Percentiles rank a stretch among this genome's conserved stretches.
Conservation (phyloP, 2,888 invertebrate species). For the Caenorhabditis zanzibari region DNA sequence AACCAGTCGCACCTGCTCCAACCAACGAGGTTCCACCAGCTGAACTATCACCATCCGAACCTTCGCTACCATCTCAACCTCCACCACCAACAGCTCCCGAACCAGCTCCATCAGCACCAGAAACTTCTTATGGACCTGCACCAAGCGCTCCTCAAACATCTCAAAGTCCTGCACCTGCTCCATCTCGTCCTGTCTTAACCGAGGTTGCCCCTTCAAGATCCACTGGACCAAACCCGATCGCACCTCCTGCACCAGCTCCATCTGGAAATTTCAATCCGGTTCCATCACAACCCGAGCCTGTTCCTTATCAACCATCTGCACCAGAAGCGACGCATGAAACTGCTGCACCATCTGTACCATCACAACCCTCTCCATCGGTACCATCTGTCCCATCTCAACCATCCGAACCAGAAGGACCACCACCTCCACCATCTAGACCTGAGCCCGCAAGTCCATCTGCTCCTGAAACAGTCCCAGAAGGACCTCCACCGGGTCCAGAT, state of each 20-base stretch:
- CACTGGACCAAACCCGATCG: constrained; percentile 14
- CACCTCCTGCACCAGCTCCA: constrained; percentile 29
- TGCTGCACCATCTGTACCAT: constrained; percentile 22
- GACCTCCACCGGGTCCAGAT: constrained; percentile 39
- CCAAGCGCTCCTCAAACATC: constrained; percentile 21
- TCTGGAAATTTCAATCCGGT: constrained; percentile 19
- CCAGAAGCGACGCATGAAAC: constrained; percentile 26
- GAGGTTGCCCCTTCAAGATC: constrained; percentile 26
- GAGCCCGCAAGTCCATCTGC: constrained; percentile 22
- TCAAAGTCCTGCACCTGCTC: neutral
- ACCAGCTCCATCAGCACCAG: constrained; percentile 3
- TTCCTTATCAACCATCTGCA: constrained; percentile 25
- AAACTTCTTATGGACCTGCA: constrained; percentile 14
- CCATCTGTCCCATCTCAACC: neutral
- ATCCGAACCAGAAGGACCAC: constrained; percentile 17
- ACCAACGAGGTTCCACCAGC: neutral
- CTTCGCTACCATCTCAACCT: neutral
- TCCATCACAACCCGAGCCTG: constrained; percentile 13
- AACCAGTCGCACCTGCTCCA: neutral
- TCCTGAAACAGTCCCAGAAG: constrained; percentile 10
- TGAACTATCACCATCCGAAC: neutral
- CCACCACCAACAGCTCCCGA: constrained; percentile 6
- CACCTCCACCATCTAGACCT: constrained; percentile 29
- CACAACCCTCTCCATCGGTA: constrained; percentile 15
- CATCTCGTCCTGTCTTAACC: constrained; percentile 14